Conservation (phyloP, 2,797 vertebrate genomes). For the Microctenopoma lineatum region DNA sequence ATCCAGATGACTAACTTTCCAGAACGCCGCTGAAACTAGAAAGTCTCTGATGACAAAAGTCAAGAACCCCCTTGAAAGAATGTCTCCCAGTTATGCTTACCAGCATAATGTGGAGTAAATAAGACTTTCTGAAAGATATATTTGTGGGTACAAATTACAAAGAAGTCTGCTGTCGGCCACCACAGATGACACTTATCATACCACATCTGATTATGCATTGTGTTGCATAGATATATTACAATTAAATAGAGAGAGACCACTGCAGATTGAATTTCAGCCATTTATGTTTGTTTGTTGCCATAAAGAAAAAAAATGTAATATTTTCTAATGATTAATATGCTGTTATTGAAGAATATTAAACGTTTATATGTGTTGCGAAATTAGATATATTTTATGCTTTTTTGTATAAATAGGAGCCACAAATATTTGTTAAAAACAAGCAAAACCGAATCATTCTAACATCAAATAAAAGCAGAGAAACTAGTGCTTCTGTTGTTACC, state of each 20-base stretch:
- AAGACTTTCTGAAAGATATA: conserved; percentile 16
- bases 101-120: conserved; percentile 30
- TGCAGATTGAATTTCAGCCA: conserved; percentile 59
- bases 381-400: not conserved
- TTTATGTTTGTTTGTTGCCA: conserved; percentile 64
- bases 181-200: conserved; percentile 5
- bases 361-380: conserved; percentile 1
- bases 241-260: conserved; percentile 29
- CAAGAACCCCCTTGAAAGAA: conserved; percentile 28
- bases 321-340: conserved; percentile 24
- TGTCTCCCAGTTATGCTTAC: not conserved
- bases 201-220: conserved; percentile 23
- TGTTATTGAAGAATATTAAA: conserved; percentile 26
- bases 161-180: conserved; percentile 24
- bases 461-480: conserved; percentile 2
- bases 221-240: conserved; percentile 37
- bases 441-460: conserved; percentile 17
- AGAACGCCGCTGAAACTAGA: conserved; percentile 44
- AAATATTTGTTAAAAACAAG: conserved; percentile 5
- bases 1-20: conserved; percentile 84
- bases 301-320: conserved; percentile 52
- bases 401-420: not conserved
- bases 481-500: conserved; percentile 7
- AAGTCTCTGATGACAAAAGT: conserved; percentile 28
- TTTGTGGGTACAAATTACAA: conserved; percentile 27